Evolutionary conservation across 2,113 vertebrate species (phyloP), one percentile per base, ranked within the genome.

Genomic region (Amphiprion ocellaris): DNA sequence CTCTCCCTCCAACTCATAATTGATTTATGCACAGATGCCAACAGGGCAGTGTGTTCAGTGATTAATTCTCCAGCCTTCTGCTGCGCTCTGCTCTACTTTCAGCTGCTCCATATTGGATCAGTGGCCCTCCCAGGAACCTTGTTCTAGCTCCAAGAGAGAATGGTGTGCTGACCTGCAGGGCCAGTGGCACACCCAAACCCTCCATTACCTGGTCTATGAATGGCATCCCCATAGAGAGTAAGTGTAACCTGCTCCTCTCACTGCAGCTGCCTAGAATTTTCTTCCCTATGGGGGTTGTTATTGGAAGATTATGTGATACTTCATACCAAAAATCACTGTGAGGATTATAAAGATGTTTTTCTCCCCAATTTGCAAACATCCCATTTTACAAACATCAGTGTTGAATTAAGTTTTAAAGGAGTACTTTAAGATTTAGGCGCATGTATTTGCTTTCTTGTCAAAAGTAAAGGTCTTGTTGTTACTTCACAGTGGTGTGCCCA

Each of bases 61-160:
- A 89, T 87, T 83, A 71, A 89, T 83, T 84, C 24, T 89, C 26
- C 72, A 74, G 50, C 69, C 56, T 66, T 82, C 74, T 87, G 59
- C 68, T 79, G 66, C 21, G 2, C 67, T 88, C 66, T 85, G 66
- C 60, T 77, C 62, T 84, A 24, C 77, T 89, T 87, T 37, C 78
- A 99, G 98, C 98, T 86, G 96, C 97, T 69, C 98, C 98, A 0
- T 98, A 98, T 86, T 99, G 98, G 98, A 98, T 99, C 92, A 93
- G 89, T 61, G 93, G 93, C 58, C 92, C 97, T 67, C 97, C 98
- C 70, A 94, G 89, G 69, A 99, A 99, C 84, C 95, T 99, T 58
- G 94, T 99, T 59, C 90, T 99, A 41, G 96, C 98, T 81, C 97
- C 98, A 33, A 95, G 95, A 89, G 98, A 98, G 93, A 94, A 93